Percentiles rank a stretch among this genome's conserved stretches.
Conservation (phyloP, 2,797 vertebrate genomes). For the Sebastes itinus region DNA sequence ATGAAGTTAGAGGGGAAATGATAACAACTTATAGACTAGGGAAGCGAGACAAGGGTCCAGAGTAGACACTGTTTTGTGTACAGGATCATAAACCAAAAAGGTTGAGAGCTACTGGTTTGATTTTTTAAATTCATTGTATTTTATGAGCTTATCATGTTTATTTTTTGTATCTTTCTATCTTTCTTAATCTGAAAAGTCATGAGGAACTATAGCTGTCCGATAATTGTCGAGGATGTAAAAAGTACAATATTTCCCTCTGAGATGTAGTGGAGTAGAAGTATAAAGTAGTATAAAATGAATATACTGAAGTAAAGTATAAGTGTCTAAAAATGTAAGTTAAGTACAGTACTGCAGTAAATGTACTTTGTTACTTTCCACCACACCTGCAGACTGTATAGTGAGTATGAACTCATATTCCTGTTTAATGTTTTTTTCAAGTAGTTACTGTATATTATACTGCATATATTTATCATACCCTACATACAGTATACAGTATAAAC, state of each 20-base stretch:
- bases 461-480: neutral
- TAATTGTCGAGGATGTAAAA: neutral
- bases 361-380: neutral
- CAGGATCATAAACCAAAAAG: neutral
- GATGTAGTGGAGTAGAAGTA: neutral
- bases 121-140: neutral
- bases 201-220: neutral
- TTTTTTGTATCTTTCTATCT: neutral
- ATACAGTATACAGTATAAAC: neutral
- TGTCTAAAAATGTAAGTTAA: neutral
- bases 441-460: neutral
- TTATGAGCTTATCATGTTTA: neutral
- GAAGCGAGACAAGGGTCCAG: neutral
- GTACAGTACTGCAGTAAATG: neutral
- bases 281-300: neutral
- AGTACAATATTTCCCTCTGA: neutral
- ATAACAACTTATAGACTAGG: no score
- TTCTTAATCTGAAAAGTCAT: no score
- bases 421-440: neutral
- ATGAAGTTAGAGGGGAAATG: neutral
- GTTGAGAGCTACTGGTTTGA: neutral
- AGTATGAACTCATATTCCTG: neutral
- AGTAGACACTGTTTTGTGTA: neutral
- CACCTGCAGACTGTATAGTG: neutral
- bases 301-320: neutral